A percentile compares a stretch with the other conserved stretches of the same genome.
Conservation (phyloP, 1,140 invertebrate species). For the Anoplolepis gracilipes region DNA sequence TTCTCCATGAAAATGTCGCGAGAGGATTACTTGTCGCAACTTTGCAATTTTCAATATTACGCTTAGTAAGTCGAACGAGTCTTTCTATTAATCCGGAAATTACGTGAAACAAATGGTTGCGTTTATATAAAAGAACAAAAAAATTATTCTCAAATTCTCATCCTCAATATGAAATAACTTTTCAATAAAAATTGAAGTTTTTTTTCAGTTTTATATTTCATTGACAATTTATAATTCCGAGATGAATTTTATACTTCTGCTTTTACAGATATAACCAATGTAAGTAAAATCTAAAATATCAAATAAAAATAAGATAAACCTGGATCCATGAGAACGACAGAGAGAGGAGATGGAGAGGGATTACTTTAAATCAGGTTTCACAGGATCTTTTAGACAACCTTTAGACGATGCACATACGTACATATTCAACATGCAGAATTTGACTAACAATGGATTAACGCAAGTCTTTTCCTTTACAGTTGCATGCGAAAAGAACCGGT, state of each 20-base stretch:
- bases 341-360: no score
- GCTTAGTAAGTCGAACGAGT: not conserved
- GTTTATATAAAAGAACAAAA: no score
- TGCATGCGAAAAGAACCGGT: not conserved
- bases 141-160: not conserved
- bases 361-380: constrained; percentile 43
- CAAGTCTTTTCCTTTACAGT: not conserved
- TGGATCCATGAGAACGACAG: not conserved
- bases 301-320: not conserved
- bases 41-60: not conserved
- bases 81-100: not conserved
- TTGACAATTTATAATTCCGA: not conserved
- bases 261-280: not conserved
- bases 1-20: not conserved
- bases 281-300: not conserved
- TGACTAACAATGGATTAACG: constrained; percentile 37
- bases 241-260: not conserved
- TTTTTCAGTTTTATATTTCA: not conserved
- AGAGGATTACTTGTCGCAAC: not conserved
- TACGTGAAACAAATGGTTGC: no score
- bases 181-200: not conserved
- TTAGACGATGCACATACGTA: no score
- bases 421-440: constrained; percentile 18
- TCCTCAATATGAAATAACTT: not conserved
- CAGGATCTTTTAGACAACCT: not conserved